Conservation (phyloP, 2,888 invertebrate species). For the Priocnemis perturbator region DNA sequence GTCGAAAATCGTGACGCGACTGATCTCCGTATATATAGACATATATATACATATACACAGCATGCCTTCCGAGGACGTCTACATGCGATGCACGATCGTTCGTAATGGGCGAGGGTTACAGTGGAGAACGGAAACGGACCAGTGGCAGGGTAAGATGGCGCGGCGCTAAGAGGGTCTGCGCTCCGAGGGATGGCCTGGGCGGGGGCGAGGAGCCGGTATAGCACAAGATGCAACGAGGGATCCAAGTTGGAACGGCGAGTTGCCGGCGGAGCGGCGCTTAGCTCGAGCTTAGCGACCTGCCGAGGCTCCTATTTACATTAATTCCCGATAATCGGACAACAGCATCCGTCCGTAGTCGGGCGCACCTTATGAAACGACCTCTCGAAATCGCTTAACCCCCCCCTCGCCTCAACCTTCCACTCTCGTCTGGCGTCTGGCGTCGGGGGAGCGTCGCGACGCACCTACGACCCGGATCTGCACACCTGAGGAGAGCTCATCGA, state of each 20-base stretch:
- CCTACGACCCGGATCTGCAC: conserved; percentile 47
- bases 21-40: too few relatives aligned
- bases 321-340: conserved; percentile 66
- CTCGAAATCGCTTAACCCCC: conserved; percentile 39
- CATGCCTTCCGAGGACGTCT: conserved; percentile 31
- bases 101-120: conserved; percentile 40
- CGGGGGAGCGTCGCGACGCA: conserved; percentile 37
- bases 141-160: conserved; percentile 14
- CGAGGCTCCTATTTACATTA: conserved; percentile 63
- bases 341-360: conserved; percentile 39
- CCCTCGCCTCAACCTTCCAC: not conserved
- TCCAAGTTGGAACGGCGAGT: conserved; percentile 42
- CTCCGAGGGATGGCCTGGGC: too few relatives aligned
- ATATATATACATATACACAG: too few relatives aligned
- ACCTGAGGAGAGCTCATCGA: conserved; percentile 57
- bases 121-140: conserved; percentile 23
- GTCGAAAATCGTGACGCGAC: too few relatives aligned
- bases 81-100: conserved; percentile 51
- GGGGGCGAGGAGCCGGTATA: too few relatives aligned
- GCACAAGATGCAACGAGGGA: conserved; percentile 22
- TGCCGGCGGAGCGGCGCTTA: conserved; percentile 46
- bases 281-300: conserved; percentile 51
- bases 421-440: conserved; percentile 10
- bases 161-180: too few relatives aligned
- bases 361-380: conserved; percentile 44